Conservation (phyloP, 1,140 invertebrate genomes). For the Caenorhabditis elegans region DNA sequence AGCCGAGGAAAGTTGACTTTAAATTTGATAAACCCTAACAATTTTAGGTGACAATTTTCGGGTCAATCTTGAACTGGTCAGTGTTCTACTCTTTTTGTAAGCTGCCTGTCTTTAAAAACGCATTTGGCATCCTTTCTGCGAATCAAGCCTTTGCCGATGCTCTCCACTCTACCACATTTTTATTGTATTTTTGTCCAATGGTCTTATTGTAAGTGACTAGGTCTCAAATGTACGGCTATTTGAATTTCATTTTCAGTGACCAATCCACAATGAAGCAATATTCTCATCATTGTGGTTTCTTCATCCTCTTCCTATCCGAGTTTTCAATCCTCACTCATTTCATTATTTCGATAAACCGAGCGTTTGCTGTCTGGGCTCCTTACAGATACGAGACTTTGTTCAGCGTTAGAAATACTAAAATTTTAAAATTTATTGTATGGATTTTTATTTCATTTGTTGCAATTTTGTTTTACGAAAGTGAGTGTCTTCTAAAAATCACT, state of each 20-base stretch:
- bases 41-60: too few relatives aligned
- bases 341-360: not conserved
- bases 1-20: too few relatives aligned
- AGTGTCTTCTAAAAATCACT: not conserved
- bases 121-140: too few relatives aligned
- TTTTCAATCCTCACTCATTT: not conserved
- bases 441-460: not conserved
- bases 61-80: too few relatives aligned
- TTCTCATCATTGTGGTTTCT: not conserved
- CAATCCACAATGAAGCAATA: not conserved
- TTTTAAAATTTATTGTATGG: not conserved
- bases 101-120: too few relatives aligned
- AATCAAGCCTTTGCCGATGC: not conserved
- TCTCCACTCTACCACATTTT: too few relatives aligned
- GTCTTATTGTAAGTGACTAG: not conserved
- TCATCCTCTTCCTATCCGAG: not conserved
- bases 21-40: too few relatives aligned
- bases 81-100: too few relatives aligned
- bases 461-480: not conserved
- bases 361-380: not conserved
- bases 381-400: not conserved
- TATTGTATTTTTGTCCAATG: too few relatives aligned
- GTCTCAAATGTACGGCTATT: not conserved
- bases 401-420: not conserved
- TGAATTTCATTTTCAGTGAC: not conserved